phyloP scores from a whole-genome alignment of 1,140 invertebrate species.

The Berghia stephanieae region DNA sequence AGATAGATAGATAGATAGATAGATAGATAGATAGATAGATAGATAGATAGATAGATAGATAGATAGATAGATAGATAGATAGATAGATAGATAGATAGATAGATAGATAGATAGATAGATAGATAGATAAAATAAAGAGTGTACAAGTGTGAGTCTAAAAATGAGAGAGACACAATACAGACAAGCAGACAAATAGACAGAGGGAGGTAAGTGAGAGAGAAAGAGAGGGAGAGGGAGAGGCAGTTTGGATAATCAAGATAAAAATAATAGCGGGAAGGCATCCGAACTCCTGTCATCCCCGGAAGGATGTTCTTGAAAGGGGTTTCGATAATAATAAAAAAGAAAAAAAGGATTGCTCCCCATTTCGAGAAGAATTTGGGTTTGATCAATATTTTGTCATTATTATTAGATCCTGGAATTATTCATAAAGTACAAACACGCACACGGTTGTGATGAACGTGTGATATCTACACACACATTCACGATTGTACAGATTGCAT shows the following conservation, averaged over 20 bases:
- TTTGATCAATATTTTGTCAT: too few species aligned
- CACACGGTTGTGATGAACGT: too few species aligned
- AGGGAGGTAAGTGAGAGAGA: neutral
- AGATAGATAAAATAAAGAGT: neutral
- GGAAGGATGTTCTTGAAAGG: too few species aligned
- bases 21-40: neutral
- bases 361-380: neutral
- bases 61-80: slow-evolving; percentile 9
- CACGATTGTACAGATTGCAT: too few species aligned
- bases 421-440: too few species aligned
- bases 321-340: neutral
- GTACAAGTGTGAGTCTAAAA: neutral
- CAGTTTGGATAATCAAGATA: neutral
- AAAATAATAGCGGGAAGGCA: slow-evolving; percentile 5
- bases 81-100: neutral
- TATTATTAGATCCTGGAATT: too few species aligned
- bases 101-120: neutral
- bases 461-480: too few species aligned
- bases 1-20: neutral
- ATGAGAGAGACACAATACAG: neutral
- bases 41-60: neutral
- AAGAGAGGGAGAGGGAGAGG: neutral
- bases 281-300: too few species aligned
- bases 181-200: too few species aligned
- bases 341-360: neutral